A percentile compares a stretch with the other conserved stretches of the same genome.
Evolutionary conservation across 1,140 invertebrate genomes (phyloP).

Genomic region (Cecropterus lyciades): DNA sequence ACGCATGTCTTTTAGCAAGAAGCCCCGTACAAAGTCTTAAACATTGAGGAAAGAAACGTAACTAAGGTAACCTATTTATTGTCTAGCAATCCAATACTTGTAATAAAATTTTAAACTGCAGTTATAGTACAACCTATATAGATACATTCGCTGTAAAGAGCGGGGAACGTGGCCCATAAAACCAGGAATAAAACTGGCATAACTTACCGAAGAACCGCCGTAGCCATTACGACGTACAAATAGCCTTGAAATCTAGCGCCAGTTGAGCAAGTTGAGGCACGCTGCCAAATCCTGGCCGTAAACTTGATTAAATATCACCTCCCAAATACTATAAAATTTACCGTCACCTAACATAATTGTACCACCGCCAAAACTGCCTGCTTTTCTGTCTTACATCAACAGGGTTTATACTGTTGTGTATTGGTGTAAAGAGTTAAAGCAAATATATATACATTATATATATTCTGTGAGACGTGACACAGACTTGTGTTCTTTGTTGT

Average conservation of each 20-base stretch:
- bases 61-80: no score
- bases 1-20: no score
- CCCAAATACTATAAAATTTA: neutral
- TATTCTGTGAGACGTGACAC: no score
- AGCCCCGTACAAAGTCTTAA: no score
- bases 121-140: neutral
- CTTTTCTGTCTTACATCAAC: neutral
- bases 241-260: constrained; percentile 37
- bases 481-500: no score
- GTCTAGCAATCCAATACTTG: no score
- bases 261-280: constrained; percentile 30
- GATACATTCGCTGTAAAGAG: neutral
- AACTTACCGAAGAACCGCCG: constrained; percentile 21
- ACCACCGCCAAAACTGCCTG: neutral
- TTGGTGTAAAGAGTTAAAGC: no score
- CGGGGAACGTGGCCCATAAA: neutral
- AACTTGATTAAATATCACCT: constrained; percentile 50
- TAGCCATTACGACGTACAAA: constrained; percentile 42
- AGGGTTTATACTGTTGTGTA: no score
- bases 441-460: no score
- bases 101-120: neutral
- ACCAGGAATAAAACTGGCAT: constrained; percentile 5
- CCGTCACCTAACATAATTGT: neutral
- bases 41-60: no score
- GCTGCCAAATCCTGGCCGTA: constrained; percentile 33